These are phyloP conservation scores for Coremacera marginata DNA, from an alignment of 2,888 invertebrate genomes.

Conservation along the genomic window DNA sequence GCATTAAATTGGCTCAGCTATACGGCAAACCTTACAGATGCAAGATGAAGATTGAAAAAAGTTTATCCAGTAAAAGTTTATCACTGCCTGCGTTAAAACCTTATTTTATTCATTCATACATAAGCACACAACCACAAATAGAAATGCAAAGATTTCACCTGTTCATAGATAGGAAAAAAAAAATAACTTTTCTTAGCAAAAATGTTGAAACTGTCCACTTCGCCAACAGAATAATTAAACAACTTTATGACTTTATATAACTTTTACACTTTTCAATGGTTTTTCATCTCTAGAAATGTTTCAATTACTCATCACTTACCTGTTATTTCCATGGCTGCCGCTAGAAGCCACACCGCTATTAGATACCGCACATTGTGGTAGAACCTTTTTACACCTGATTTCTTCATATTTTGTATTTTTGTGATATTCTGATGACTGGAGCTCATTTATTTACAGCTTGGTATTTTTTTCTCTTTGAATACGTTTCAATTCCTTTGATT, in stretches of 20 bases:
- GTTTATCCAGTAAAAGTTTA: not conserved
- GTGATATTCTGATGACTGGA: not conserved
- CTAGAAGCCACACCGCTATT: conserved; percentile 10
- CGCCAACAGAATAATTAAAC: not conserved
- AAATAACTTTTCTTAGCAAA: too few species aligned
- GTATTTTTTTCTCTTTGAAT: not conserved
- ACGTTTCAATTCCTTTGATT: not conserved
- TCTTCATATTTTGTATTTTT: not conserved
- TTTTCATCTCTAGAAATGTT: not conserved
- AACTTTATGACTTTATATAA: not conserved
- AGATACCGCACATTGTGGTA: not conserved
- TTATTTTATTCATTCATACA: not conserved
- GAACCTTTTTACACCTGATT: not conserved
- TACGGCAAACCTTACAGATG: not conserved
- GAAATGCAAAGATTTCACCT: not conserved
- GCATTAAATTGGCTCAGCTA: conserved; percentile 1
- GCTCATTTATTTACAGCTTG: not conserved
- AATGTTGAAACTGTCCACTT: too few species aligned
- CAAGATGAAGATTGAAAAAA: conserved; percentile 2
- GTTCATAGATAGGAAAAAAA: not conserved
- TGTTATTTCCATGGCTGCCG: not conserved
- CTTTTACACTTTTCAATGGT: not conserved
- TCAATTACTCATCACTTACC: conserved; percentile 8
- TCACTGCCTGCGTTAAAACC: not conserved
- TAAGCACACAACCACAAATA: not conserved